Evolutionary conservation across 2,113 vertebrate species (phyloP).

Genomic region (Callaeas wilsoni): DNA sequence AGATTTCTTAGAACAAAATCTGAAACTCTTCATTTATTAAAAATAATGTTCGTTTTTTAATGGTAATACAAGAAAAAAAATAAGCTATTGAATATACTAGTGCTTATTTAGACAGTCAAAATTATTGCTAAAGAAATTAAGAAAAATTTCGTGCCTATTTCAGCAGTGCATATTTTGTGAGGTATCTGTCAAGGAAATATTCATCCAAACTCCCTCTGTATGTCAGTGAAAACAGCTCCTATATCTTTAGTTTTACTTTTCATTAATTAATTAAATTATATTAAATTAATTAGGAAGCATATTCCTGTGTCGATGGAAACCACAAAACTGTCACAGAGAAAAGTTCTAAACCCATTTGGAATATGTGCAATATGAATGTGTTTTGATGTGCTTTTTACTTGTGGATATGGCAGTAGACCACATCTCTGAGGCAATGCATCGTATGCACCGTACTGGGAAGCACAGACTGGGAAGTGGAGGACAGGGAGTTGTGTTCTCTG

Average conservation of each 20-base stretch:
- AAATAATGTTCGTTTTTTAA: not conserved
- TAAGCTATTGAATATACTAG: not conserved
- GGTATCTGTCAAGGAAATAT: not conserved
- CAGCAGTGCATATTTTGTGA: not conserved
- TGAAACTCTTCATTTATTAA: not conserved
- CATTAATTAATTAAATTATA: not conserved
- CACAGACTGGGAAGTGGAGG: not conserved
- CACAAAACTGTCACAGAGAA: not conserved
- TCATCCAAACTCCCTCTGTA: not conserved
- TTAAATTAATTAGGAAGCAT: not conserved
- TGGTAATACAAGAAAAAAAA: not conserved
- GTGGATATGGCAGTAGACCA: not conserved
- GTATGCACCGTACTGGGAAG: rapidly evolving
- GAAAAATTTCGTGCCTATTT: not conserved
- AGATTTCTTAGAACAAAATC: not conserved
- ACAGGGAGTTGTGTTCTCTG: not conserved
- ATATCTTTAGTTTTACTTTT: not conserved
- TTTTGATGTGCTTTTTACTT: not conserved
- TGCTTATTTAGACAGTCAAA: not conserved
- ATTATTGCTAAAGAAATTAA: not conserved
- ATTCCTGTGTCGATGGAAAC: not conserved
- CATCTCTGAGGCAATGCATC: not conserved
- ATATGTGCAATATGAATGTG: not conserved
- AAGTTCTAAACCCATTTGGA: not conserved
- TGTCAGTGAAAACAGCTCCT: not conserved